Percentiles rank a stretch among this genome's conserved stretches.
Conservation (phyloP, 2,797 vertebrate genomes). For the Apogon talboti region DNA sequence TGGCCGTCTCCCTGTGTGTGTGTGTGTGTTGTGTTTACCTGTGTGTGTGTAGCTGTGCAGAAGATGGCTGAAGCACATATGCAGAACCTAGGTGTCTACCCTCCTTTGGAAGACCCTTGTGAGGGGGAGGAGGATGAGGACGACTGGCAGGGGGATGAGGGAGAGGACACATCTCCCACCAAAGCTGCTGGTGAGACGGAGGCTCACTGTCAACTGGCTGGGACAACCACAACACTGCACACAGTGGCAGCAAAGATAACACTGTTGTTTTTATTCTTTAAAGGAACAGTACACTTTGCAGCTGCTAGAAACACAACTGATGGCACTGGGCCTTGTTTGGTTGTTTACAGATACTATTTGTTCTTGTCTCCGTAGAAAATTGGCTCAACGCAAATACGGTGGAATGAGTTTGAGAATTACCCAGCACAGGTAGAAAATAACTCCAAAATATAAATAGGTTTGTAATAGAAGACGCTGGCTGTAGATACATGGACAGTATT, state of each 20-base stretch:
- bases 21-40: conserved; percentile 38
- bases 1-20: conserved; percentile 50
- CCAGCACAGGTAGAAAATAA: background rate
- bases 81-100: conserved; percentile 88
- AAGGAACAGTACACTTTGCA: conserved; percentile 20
- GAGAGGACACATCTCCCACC: conserved; percentile 64
- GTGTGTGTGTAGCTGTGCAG: conserved; percentile 89
- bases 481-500: no score
- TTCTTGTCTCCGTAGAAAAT: background rate
- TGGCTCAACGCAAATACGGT: background rate
- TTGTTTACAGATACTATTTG: background rate
- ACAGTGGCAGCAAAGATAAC: conserved; percentile 15
- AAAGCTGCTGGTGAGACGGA: conserved; percentile 75
- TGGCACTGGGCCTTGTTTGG: background rate
- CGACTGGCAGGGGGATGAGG: conserved; percentile 65
- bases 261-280: conserved; percentile 5
- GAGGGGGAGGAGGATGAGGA: conserved; percentile 87
- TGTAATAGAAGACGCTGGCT: no score
- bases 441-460: no score
- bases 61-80: conserved; percentile 96
- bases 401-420: background rate
- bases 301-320: background rate
- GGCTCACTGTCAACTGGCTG: conserved; percentile 32
- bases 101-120: conserved; percentile 84
- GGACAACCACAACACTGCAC: conserved; percentile 11